Base-by-base conservation (phyloP, 2,888 invertebrate genomes). In the Polydrusus tereticollis region DNA sequence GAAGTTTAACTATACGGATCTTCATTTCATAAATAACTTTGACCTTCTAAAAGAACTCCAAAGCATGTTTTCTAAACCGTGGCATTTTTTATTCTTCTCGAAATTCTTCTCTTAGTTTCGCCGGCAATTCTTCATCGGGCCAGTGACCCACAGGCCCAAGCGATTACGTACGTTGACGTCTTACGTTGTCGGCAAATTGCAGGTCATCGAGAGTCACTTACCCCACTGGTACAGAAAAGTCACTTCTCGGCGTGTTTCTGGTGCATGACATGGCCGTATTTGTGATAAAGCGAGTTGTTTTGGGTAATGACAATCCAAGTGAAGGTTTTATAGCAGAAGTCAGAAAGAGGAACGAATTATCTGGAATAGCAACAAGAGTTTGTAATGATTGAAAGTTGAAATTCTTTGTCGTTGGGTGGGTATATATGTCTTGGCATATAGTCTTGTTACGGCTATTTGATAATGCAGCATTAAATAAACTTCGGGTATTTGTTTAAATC, bases 181-280 rank as follows among this genome's bases (percentile, higher is more conserved):
- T 66, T 68, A 69, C 68, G 72, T 62, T 29, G 65, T 12, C 64
- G 45, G 69, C 65, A 47, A 74, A 72, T 72, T 72, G 69, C 85
- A 84, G 90, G 90, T 90, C 90, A 90, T 83, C 82, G 79, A 83
- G 85, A 90, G 90, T 90, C 90, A 90, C 88, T 89, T 90, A 90
- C 90, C 90, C 88, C 88, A 86, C 78, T 84, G 84, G 83, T 84
- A 84, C 85, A 86, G 83, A 85, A 84, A 85, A 81, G 77, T 77
- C 77, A 75, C 57, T 63, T 68, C 21, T 52, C 38, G 23, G 55
- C 26, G 18, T 41, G 55, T 62, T 67, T 67, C 36, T 67, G 60
- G 72, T 72, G 72, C 63, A 63, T 63, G 72, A 45, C 68, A 38
- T 47, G 21, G 45, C 26, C 18, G 23, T 29, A 26, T 29, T 52